These are phyloP conservation scores for Gymnocephalus cernua DNA, from an alignment of 2,113 vertebrate species.

Conservation along the genomic window DNA sequence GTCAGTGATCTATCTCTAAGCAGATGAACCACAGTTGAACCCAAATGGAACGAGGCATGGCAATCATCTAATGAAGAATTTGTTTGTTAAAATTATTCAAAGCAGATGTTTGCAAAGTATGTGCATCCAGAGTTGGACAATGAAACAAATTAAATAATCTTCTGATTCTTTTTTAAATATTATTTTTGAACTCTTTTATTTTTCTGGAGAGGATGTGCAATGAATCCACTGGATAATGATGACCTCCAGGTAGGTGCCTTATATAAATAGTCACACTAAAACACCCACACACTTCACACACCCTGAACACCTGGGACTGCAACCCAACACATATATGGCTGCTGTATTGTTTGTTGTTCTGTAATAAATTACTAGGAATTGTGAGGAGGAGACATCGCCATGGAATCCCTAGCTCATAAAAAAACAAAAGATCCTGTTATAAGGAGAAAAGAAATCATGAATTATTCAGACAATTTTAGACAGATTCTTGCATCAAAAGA, in stretches of 20 bases:
- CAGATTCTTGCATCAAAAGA: neutral
- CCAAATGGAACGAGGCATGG: constrained; percentile 50
- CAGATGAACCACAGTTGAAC: constrained; percentile 62
- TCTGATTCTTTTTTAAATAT: neutral
- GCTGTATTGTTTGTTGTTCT: neutral
- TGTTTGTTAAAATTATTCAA: constrained; percentile 23
- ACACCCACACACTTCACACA: neutral
- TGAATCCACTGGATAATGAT: neutral
- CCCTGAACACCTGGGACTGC: neutral
- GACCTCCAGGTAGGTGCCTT: neutral
- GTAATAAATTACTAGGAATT: constrained; percentile 3
- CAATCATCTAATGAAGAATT: constrained; percentile 38
- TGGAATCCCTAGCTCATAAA: neutral
- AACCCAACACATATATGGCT: neutral
- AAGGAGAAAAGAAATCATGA: neutral
- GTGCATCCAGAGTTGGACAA: neutral
- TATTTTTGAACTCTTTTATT: neutral
- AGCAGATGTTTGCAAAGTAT: constrained; percentile 6
- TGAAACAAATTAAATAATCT: constrained; percentile 8
- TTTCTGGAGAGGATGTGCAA: neutral
- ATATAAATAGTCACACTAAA: neutral
- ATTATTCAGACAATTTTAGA: constrained; percentile 8
- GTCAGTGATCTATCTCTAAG: constrained; percentile 44
- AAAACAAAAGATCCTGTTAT: neutral
- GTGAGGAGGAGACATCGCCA: neutral